Evolutionary conservation across 1,140 invertebrate genomes (phyloP).

Genomic region (Pemphigus obesinymphae): DNA sequence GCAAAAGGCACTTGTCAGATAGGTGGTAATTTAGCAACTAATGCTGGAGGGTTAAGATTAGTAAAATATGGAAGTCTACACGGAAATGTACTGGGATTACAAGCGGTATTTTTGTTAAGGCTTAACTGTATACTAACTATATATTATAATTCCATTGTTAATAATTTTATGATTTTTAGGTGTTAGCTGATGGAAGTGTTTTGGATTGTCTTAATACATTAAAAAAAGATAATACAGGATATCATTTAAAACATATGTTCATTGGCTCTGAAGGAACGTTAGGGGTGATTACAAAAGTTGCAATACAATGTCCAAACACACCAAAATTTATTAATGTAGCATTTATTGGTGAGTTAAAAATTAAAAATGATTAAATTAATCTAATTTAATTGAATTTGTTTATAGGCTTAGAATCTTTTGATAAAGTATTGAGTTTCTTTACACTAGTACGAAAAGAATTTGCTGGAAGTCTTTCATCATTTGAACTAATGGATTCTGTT

Average conservation of each 20-base stretch:
- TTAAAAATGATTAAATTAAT: constrained; percentile 1
- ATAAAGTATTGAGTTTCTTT: constrained; percentile 70
- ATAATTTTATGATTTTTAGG: constrained; percentile 55
- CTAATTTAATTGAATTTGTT: constrained; percentile 30
- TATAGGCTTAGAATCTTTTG: constrained; percentile 68
- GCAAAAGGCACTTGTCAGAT: constrained; percentile 96
- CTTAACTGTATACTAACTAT: not conserved
- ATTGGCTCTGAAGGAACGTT: constrained; percentile 96
- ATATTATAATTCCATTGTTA: not conserved
- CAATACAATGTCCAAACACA: constrained; percentile 79
- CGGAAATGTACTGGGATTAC: constrained; percentile 84
- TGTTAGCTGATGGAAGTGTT: constrained; percentile 82
- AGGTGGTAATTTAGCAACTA: constrained; percentile 94
- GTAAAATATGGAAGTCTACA: constrained; percentile 93
- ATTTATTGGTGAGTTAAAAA: constrained; percentile 67
- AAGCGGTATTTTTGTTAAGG: constrained; percentile 65
- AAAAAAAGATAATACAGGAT: constrained; percentile 97
- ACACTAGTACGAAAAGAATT: constrained; percentile 67
- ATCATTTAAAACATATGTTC: constrained; percentile 93
- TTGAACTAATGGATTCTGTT: constrained; percentile 82
- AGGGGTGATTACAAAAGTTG: constrained; percentile 88
- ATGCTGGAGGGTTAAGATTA: constrained; percentile 90
- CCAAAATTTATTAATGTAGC: constrained; percentile 77
- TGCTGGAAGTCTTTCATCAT: constrained; percentile 87
- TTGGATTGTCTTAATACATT: constrained; percentile 78